Base-by-base conservation (phyloP, 1,140 invertebrate genomes). In the Drosophila guanche region DNA sequence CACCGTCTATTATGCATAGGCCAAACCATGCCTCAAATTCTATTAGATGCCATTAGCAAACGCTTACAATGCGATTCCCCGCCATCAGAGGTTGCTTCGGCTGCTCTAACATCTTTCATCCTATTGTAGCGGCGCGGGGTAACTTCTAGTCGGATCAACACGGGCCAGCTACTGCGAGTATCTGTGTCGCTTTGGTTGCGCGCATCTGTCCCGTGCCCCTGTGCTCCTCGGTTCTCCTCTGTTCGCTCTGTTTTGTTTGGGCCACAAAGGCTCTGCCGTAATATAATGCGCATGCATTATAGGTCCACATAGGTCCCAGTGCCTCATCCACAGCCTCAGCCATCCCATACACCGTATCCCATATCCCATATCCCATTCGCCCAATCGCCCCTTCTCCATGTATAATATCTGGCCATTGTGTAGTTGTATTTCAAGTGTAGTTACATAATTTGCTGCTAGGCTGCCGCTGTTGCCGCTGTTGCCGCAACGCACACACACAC, bases 381-480 rank as follows among this genome's bases (percentile, higher is more conserved):
- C 16, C 47, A 16, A 4, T 6, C n/a, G 20, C 12, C 29, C 6
- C 14, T 16, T 41, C 45, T 68, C 23, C 53, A 67, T 74, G 71
- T 59, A 37, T 77, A 62, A 67, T 76, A 79, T 80, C 62, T 70
- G 77, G 76, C 59, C 53, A 76, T 86, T 86, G 76, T 85, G 76
- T 79, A 75, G 76, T 79, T 79, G 51, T 79, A 84, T 62, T 80
- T 72, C 63, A 86, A 86, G 78, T 86, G 57, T 76, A 86, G 81
- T 85, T 86, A 86, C 80, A 85, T 86, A 85, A 85, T 86, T 85
- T 85, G 80, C 79, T 83, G 73, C 73, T 81, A 66, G 60, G 41
- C 53, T 79, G 75, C 46, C 41, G 40, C 16, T 41, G 46, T 14
- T 59, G 55, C 27, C 42, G 42, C 48, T 74, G 56, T 46, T 63